Evolutionary conservation across 2,797 vertebrate species (phyloP).

Genomic region (Coendou prehensilis): DNA sequence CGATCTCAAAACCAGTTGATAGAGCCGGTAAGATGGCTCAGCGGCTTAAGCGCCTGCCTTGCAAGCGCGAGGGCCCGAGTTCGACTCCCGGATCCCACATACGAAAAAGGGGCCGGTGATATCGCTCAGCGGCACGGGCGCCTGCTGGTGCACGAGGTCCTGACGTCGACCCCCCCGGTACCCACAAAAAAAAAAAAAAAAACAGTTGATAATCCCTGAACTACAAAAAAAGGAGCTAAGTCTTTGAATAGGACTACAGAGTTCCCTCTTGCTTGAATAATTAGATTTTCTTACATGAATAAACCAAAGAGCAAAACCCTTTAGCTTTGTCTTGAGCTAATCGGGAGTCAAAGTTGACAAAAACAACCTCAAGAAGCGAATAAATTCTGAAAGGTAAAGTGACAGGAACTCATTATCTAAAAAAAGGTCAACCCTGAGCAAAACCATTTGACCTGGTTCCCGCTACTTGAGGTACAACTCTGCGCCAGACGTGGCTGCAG

Average conservation of each 20-base stretch:
- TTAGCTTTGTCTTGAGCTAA: background rate
- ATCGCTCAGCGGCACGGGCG: too few relatives aligned
- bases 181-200: background rate
- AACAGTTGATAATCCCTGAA: background rate
- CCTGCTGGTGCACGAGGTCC: too few relatives aligned
- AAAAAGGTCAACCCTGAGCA: background rate
- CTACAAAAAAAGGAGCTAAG: background rate
- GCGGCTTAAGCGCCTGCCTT: too few relatives aligned
- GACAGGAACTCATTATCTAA: background rate
- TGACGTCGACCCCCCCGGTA: too few relatives aligned
- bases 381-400: background rate
- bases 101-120: too few relatives aligned
- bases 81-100: too few relatives aligned
- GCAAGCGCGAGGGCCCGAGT: too few relatives aligned
- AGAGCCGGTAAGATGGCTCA: too few relatives aligned
- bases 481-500: background rate
- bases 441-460: background rate
- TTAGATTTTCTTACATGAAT: constrained; percentile 8
- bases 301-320: background rate
- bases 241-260: background rate
- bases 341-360: background rate
- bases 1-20: background rate
- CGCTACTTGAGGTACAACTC: fast-evolving
- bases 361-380: background rate
- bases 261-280: background rate